Evolutionary conservation across 2,888 invertebrate genomes (phyloP).

Genomic region (Serripes groenlandicus): DNA sequence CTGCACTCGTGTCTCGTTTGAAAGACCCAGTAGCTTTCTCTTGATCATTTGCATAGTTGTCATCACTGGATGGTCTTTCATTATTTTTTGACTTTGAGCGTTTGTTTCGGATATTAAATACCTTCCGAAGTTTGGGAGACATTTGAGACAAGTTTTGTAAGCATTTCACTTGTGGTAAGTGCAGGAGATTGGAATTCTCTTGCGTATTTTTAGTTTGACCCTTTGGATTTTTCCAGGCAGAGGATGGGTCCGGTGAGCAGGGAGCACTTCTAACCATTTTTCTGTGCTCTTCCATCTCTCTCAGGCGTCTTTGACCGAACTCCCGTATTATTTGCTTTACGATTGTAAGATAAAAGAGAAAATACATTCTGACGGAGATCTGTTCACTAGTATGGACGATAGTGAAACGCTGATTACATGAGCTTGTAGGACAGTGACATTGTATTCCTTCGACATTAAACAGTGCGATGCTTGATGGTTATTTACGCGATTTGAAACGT

Average conservation of each 20-base stretch:
- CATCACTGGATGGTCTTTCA: neutral
- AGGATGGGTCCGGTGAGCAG: conserved; percentile 51
- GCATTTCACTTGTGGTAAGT: conserved; percentile 52
- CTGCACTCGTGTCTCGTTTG: neutral
- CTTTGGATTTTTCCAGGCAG: conserved; percentile 26
- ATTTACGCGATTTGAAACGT: too few species aligned
- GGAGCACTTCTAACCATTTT: conserved; percentile 70
- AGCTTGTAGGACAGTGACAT: too few species aligned
- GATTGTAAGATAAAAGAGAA: neutral
- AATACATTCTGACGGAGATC: too few species aligned
- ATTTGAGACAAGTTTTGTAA: conserved; percentile 43
- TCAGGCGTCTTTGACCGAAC: conserved; percentile 79
- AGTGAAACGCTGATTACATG: too few species aligned
- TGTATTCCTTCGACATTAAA: too few species aligned
- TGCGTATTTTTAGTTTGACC: conserved; percentile 15
- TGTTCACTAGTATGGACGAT: too few species aligned
- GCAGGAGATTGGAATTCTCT: conserved; percentile 4
- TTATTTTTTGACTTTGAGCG: neutral
- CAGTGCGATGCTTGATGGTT: too few species aligned
- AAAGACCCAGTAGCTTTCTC: neutral
- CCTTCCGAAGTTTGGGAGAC: conserved; percentile 58
- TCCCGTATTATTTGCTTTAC: conserved; percentile 80
- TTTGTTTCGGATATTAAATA: conserved; percentile 31
- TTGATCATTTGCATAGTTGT: neutral
- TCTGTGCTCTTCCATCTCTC: conserved; percentile 79